Evolutionary conservation across 2,888 invertebrate species (phyloP), one percentile per base, ranked within the genome.

Genomic region (Pheosia gnoma): DNA sequence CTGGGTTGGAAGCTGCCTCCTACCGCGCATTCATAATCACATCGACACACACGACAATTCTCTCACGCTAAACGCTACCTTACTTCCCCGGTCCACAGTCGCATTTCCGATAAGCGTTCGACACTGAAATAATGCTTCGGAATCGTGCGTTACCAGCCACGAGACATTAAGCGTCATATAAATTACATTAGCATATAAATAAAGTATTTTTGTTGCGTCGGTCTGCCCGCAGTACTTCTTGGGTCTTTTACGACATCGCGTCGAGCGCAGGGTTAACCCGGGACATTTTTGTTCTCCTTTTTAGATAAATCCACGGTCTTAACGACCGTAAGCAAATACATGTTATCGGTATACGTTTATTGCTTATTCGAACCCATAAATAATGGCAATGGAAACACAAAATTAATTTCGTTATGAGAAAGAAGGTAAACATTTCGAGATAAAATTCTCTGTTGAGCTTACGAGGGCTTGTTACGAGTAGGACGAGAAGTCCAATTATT

Each of bases 181-280:
- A 93, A 93, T 93, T 92, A 93, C 93, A 93, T 93, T 93, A 92
- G 90, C 93, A 93, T 93, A 93, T 93, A 93, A 93, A 93, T 93
- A 93, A 93, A 93, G 92, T 91, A 93, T 93, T 91, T 93, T 91
- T 91, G 93, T 91, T 89, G 91, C 84, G 83, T 86, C 74, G 85
- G 86, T 85, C 81, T 81, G 83, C 73, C 80, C 84, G 83, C 79
- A 81, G 87, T 86, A 86, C 86, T 83, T 82, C 84, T 87, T 83
- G 86, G 86, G 79, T 87, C 89, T 88, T 91, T 93, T 93, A 92
- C 89, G 92, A 92, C 83, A 84, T 82, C 86, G 85, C 83, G 84
- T 82, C 86, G 85, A 79, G 78, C 78, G 79, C 82, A 83, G 89
- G 85, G 88, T 88, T 90, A 88, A 85, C 87, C 80, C 79, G 87